Base-by-base conservation (phyloP, 1,140 invertebrate species). In the Dolichoris vasculosae region DNA sequence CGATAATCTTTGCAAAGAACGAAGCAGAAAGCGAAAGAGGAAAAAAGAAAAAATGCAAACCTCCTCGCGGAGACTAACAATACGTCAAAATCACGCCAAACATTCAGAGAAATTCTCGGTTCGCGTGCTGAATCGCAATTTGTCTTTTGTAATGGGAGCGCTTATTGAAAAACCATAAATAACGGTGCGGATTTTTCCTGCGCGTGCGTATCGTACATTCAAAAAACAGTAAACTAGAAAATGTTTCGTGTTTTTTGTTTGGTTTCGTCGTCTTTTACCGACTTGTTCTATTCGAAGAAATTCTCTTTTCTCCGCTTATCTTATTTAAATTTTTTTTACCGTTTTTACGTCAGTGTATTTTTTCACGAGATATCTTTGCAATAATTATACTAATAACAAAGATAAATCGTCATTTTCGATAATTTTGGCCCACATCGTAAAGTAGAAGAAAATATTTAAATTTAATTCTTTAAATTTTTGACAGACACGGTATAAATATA, bases 41-140 rank as follows among this genome's bases (percentile, higher is more conserved):
- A 76, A 30, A 77, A 67, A 67, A 48, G 75, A 38, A 78, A 86
- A 75, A 83, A 86, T 82, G 85, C 75, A 17, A 38, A 43, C 8
- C 69, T 81, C 40, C 73, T 86, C 71, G 79, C 80, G 63, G 63
- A 64, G 80, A 79, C 85, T 83, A 83, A 83, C 81, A 73, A 86
- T 86, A 80, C 85, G 85, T 86, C 85, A 86, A 86, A 83, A 83
- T 86, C 73, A 83, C 85, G 85, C 85, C 85, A 73, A 86, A 86
- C 75, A 82, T 82, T 82, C 85, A 67, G 32, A 82, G 85, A 82
- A 76, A 86, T 82, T 82, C 71, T 51, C 59, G 64, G 67, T 35
- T 86, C 76, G 81, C 81, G 81, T 80, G 81, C 40, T 73, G 85
- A 46, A 83, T 86, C 76, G 75, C 85, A 86, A 86, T 86, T 83